Evolutionary conservation across 2,797 vertebrate genomes (phyloP), one percentile per base, ranked within the genome.

Genomic region (Thamnophis elegans): DNA sequence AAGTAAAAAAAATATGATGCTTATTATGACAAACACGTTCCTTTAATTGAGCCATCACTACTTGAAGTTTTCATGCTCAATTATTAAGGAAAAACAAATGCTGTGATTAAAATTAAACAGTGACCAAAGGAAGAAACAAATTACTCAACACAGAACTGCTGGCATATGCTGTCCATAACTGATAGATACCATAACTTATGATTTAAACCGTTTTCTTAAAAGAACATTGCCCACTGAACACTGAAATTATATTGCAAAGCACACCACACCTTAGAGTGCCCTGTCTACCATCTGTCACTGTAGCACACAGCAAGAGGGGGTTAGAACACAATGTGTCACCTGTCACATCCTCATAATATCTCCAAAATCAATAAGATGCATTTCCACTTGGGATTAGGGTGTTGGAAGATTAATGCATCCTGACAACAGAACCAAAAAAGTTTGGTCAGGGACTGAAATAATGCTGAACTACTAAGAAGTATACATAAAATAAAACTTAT

Each of bases 281-380:
- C 94, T 51, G 13, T 94, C 88, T 93, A 22, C 93, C 92, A 93
- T 93, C 32, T 73, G 93, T 97, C 94, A 94, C 26, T 92, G 51
- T 0, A 91, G 47, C 13, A 68, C 16, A 26, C 68, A 95, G 87
- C 94, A 82, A 90, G 1, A 88, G 11, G 89, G 94, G 94, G 93
- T 91, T 93, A 88, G 85, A 89, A 54, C 95, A 89, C 54, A 87
- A 68, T 91, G 94, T 94, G 56, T 91, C 93, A 86, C 65, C 91
- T 97, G 94, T 95, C 96, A 96, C 92, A 93, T 92, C 92, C 87
- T 90, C 51, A 95, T 97, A 96, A 95, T 96, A 95, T 91, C 42
- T 88, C 73, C 92, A 90, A 25, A 54, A 59, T 91, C 1, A 91
- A 86, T 91, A 85, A 59, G 58, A 62, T n/a, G 53, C 0, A 62